A percentile compares a stretch with the other conserved stretches of the same genome.
Evolutionary conservation across 2,888 invertebrate species (phyloP).

Genomic region (Eupsilia transversa): DNA sequence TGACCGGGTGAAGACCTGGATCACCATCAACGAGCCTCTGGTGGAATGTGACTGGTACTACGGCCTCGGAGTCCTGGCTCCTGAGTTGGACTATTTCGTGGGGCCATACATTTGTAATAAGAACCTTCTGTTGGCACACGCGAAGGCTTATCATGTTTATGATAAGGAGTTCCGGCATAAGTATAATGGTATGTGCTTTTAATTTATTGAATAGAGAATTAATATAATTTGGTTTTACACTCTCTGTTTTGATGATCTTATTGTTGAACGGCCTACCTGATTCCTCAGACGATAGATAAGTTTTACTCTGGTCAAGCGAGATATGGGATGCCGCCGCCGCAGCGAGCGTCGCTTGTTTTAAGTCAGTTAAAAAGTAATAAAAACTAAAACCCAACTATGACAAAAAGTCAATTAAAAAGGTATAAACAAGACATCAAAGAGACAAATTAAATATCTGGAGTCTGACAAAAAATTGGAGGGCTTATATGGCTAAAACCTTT

Average conservation of each 20-base stretch:
- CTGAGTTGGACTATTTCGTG: constrained; percentile 6
- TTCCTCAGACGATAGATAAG: no score
- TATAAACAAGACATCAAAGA: no score
- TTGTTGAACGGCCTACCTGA: no score
- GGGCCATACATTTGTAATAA: constrained; percentile 54
- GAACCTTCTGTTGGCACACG: constrained; percentile 61
- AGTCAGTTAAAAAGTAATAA: no score
- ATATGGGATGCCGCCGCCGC: no score
- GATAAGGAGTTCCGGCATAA: constrained; percentile 62
- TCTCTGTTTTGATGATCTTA: no score
- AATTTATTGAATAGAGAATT: background rate
- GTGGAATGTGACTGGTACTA: constrained; percentile 41
- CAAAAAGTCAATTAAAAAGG: no score
- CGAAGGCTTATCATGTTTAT: constrained; percentile 67
- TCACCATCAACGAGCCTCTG: constrained; percentile 57
- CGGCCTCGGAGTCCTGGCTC: constrained; percentile 3
- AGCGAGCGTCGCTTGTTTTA: no score
- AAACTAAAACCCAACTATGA: no score
- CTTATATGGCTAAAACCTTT: background rate
- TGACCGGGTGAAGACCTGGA: constrained; percentile 55
- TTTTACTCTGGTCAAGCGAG: no score
- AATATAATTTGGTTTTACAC: no score
- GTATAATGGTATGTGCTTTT: constrained; percentile 61
- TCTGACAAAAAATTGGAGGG: background rate
- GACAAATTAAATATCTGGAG: no score